A percentile compares a stretch with the other conserved stretches of the same genome.
Evolutionary conservation across 2,113 vertebrate genomes (phyloP).

Genomic region (Oryzias melastigma): DNA sequence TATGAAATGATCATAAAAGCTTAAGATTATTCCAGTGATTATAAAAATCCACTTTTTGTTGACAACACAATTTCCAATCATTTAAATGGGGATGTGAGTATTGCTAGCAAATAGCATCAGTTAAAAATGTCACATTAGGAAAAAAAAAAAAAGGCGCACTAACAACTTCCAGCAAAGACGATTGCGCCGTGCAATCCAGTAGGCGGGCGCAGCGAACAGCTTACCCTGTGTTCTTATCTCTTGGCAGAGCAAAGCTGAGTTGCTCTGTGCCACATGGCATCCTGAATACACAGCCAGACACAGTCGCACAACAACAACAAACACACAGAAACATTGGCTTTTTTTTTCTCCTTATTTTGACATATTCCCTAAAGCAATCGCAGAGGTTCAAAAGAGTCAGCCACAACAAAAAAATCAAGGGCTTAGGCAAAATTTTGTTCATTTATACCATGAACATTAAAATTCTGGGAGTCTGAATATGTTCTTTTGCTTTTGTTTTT

Average conservation of each 20-base stretch:
- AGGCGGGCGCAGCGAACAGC: constrained; percentile 60
- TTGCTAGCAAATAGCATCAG: constrained; percentile 12
- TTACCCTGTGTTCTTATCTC: constrained; percentile 72
- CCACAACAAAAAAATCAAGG: constrained; percentile 26
- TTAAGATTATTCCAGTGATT: too few species aligned
- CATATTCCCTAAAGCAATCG: constrained; percentile 58
- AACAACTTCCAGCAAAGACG: constrained; percentile 56
- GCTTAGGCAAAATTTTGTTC: constrained; percentile 24
- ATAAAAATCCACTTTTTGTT: too few species aligned
- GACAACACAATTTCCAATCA: too few species aligned
- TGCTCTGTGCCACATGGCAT: constrained; percentile 73
- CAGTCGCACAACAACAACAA: constrained; percentile 43
- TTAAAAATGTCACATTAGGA: constrained; percentile 42
- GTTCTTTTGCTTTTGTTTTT: constrained; percentile 1
- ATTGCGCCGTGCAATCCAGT: constrained; percentile 62
- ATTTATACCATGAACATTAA: constrained; percentile 37
- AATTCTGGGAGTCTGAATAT: constrained; percentile 1
- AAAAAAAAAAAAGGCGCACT: constrained; percentile 51
- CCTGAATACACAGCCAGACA: constrained; percentile 56
- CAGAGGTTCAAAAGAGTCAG: constrained; percentile 60
- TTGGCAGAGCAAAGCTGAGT: constrained; percentile 66
- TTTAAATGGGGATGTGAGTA: neutral
- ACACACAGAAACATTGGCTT: constrained; percentile 43
- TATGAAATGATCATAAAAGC: too few species aligned
- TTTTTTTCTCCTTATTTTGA: constrained; percentile 23